Base-by-base conservation (phyloP, 2,797 vertebrate species). In the Muscicapa striata region DNA sequence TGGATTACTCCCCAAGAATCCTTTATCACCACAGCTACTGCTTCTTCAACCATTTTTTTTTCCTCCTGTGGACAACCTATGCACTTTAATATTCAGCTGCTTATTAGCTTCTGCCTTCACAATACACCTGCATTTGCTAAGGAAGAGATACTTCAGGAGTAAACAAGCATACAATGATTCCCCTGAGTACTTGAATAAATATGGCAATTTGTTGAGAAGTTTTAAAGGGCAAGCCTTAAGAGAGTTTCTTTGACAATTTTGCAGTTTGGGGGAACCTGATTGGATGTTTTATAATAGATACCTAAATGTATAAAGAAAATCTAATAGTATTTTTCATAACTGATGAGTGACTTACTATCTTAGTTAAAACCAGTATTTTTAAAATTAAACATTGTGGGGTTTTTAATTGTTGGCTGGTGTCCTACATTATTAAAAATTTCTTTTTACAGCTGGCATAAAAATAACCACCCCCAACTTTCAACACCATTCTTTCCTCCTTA, bases 241-340 rank as follows among this genome's bases (percentile, higher is more conserved):
- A 49, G 79, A 86, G 93, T 70, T 95, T 94, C 51, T 95, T 79
- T 70, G 76, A 75, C 40, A 61, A 15, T 89, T 89, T 80, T 58
- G 45, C 57, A 82, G 49, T 86, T 73, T 75, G 68, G 61, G 63
- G 52, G 41, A 78, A 72, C n/a, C 51, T 76, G 80, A 86, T 40
- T 51, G 75, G 83, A 84, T 64, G 89, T 94, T 89, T 96, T 87
- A 91, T 95, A 94, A 84, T 80, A 92, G 89, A 84, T 75, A 64
- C 15, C 24, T 81, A 95, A 87, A 90, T 93, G 83, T 96, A 61
- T 82, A 92, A 90, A 76, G 87, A 79, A 89, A 90, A 90, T 26
- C 24, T 89, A 64, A 84, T n/a, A 78, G 48, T 95, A 95, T 91
- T 94, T 95, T 96, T 97, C 92, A 92, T 96, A 95, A 93, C 69